phyloP scores from a whole-genome alignment of 2,113 vertebrate species.

The Manacus vitellinus region DNA sequence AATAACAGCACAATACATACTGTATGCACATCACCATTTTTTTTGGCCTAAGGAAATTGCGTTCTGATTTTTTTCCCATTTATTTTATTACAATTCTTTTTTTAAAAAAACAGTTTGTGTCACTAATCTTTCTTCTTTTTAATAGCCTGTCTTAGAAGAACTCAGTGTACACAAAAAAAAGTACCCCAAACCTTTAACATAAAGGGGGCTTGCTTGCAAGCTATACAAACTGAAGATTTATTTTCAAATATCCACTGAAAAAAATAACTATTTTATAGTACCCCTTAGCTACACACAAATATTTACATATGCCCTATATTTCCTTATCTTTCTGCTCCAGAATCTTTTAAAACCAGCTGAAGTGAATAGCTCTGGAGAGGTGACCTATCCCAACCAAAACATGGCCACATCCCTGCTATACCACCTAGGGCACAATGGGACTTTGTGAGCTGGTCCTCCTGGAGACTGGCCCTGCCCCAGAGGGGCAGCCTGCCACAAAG shows the following conservation, averaged over 20 bases:
- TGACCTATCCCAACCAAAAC: background rate
- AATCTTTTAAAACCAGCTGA: background rate
- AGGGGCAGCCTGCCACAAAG: background rate
- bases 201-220: background rate
- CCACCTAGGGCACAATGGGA: background rate
- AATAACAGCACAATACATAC: background rate
- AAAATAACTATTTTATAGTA: background rate
- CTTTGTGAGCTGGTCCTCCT: background rate
- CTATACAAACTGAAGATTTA: background rate
- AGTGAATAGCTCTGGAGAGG: background rate
- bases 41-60: background rate
- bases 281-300: background rate
- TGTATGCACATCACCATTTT: background rate
- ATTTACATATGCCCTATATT: background rate
- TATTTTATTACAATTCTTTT: background rate
- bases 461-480: background rate
- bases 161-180: background rate
- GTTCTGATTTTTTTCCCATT: background rate
- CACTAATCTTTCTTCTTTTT: background rate
- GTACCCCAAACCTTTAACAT: background rate
- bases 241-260: background rate
- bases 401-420: background rate
- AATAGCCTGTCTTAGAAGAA: background rate
- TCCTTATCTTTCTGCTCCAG: background rate
- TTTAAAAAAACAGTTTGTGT: background rate